Evolutionary conservation across 1,140 invertebrate species (phyloP).

Genomic region (Cydia strobilella): DNA sequence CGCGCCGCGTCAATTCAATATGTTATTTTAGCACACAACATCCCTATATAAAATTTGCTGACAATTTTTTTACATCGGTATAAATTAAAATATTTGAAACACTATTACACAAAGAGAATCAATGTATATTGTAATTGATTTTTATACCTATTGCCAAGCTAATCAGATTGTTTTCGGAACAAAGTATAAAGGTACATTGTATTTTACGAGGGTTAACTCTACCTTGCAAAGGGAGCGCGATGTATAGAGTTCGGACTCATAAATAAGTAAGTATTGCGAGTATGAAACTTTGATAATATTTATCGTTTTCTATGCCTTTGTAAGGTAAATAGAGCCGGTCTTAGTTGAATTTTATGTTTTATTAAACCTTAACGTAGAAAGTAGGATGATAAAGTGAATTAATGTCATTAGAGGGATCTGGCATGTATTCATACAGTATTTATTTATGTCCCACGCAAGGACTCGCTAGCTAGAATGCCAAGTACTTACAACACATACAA

Average conservation of each 20-base stretch:
- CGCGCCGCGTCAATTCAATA: too few species aligned
- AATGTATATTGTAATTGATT: too few species aligned
- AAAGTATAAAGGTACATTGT: background rate
- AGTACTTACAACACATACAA: constrained; percentile 4
- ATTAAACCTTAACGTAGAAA: background rate
- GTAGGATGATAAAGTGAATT: background rate
- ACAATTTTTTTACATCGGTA: too few species aligned
- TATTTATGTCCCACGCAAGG: constrained; percentile 2
- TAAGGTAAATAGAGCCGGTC: background rate
- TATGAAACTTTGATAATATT: constrained; percentile 20
- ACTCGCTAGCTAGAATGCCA: background rate
- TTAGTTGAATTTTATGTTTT: background rate
- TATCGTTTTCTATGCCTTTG: constrained; percentile 5
- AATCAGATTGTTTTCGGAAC: constrained; percentile 4
- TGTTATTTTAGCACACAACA: too few species aligned
- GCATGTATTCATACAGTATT: constrained; percentile 18
- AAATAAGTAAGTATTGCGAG: constrained; percentile 14
- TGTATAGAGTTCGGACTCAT: constrained; percentile 10
- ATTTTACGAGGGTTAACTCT: background rate
- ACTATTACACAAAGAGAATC: too few species aligned
- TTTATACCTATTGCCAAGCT: too few species aligned
- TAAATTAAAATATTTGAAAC: too few species aligned
- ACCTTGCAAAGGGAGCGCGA: constrained; percentile 5
- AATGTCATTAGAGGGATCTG: background rate
- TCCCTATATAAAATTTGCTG: too few species aligned